A percentile compares a stretch with the other conserved stretches of the same genome.
phyloP scores from a whole-genome alignment of 2,797 vertebrate species.

The Mallotus villosus region DNA sequence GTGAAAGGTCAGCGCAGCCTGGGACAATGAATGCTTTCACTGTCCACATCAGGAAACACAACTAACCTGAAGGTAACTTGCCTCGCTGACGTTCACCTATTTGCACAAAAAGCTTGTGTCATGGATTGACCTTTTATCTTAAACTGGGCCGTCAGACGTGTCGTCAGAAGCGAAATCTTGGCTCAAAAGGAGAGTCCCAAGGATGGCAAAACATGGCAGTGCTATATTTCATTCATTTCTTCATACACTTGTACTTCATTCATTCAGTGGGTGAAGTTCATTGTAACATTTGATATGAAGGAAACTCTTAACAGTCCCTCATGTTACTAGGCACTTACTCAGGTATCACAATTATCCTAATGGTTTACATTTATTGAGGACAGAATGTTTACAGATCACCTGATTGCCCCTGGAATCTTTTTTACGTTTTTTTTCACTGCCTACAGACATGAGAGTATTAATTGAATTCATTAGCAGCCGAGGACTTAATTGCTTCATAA shows the following conservation, averaged over 20 bases:
- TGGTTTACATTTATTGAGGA: background rate
- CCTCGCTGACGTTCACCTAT: background rate
- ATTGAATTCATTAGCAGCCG: background rate
- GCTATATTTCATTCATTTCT: background rate
- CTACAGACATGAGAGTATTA: background rate
- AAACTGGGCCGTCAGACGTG: background rate
- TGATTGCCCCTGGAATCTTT: constrained; percentile 1
- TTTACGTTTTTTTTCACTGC: background rate
- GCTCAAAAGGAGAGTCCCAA: background rate
- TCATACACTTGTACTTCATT: background rate
- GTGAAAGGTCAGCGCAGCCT: constrained; percentile 49
- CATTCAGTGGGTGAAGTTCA: background rate
- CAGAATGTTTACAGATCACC: background rate
- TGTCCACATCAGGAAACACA: background rate
- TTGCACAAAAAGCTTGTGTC: background rate
- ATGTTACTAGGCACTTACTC: background rate
- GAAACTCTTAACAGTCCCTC: background rate
- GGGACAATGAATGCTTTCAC: background rate
- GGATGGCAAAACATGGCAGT: background rate
- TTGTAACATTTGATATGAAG: background rate
- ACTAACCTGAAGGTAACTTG: background rate
- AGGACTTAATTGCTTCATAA: constrained; percentile 1
- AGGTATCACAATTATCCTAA: background rate
- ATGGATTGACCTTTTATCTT: constrained; percentile 1
- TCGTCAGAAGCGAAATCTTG: background rate